Conservation (phyloP, 2,888 invertebrate genomes). For the Oscheius sp. region DNA sequence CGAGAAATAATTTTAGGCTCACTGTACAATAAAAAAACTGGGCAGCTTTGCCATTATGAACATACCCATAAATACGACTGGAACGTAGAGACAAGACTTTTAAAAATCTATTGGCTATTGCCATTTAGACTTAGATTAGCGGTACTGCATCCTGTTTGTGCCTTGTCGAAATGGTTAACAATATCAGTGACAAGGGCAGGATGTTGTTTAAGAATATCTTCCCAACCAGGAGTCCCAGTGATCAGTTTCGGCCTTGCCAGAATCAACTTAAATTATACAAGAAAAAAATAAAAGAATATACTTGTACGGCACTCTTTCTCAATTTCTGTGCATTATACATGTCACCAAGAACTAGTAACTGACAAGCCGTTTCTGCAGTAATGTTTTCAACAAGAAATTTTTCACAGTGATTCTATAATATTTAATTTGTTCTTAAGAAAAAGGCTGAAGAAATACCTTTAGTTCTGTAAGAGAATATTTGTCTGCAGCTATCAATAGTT, state of each 20-base stretch:
- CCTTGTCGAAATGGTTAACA: constrained; percentile 47
- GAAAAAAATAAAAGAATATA: constrained; percentile 2
- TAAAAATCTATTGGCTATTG: constrained; percentile 1
- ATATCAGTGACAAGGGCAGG: constrained; percentile 68
- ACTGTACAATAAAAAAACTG: background rate
- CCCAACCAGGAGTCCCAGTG: constrained; percentile 56
- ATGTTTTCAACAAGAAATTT: constrained; percentile 61
- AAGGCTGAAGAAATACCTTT: constrained; percentile 45
- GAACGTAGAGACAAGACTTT: constrained; percentile 9
- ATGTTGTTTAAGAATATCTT: constrained; percentile 59
- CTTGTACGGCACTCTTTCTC: constrained; percentile 59
- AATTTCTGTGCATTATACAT: constrained; percentile 60
- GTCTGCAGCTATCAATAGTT: constrained; percentile 70
- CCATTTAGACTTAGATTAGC: background rate
- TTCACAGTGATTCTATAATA: constrained; percentile 41
- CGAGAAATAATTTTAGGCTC: too few species aligned
- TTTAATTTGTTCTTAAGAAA: background rate
- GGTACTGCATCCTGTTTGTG: constrained; percentile 3
- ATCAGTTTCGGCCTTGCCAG: constrained; percentile 59
- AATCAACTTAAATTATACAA: constrained; percentile 55
- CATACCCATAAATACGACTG: constrained; percentile 29
- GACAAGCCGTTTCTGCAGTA: constrained; percentile 66
- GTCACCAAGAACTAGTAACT: constrained; percentile 68
- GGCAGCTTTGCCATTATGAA: constrained; percentile 24
- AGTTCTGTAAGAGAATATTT: constrained; percentile 68